phyloP scores from a whole-genome alignment of 2,888 invertebrate genomes.

The Myathropa florea region DNA sequence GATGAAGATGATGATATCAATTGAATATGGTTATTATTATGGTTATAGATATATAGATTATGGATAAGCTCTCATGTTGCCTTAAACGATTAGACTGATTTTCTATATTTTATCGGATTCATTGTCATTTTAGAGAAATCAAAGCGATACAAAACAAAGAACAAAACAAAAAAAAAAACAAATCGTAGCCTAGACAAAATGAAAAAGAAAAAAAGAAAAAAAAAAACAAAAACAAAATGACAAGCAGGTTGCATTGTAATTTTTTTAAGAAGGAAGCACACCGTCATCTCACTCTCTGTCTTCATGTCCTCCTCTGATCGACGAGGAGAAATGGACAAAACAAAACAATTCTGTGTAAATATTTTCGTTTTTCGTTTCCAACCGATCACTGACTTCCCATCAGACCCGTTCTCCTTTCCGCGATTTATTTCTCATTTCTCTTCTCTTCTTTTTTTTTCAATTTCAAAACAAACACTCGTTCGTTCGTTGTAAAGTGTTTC shows the following conservation, averaged over 20 bases:
- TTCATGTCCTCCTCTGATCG: neutral
- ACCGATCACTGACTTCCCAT: neutral
- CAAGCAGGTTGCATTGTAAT: constrained; percentile 60
- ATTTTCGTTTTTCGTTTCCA: neutral
- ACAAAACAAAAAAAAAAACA: constrained; percentile 65
- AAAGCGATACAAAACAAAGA: constrained; percentile 63
- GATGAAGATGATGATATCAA: constrained; percentile 49
- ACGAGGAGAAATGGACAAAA: constrained; percentile 1
- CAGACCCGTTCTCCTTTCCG: too few relatives aligned
- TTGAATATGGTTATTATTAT: constrained; percentile 61
- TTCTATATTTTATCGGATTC: constrained; percentile 78
- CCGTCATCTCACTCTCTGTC: neutral
- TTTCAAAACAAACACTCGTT: too few relatives aligned
- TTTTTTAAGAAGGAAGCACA: constrained; percentile 44
- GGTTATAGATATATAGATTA: constrained; percentile 50
- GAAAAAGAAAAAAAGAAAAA: constrained; percentile 56
- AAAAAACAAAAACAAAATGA: constrained; percentile 21
- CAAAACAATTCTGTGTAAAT: constrained; percentile 17
- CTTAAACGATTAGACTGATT: constrained; percentile 87
- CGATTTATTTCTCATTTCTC: neutral
- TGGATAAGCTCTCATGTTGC: constrained; percentile 84
- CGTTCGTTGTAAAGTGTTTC: too few relatives aligned
- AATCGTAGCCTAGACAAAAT: constrained; percentile 63
- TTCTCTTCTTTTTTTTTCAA: neutral
- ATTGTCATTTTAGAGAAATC: constrained; percentile 72